Evolutionary conservation across 2,113 vertebrate species (phyloP).

Genomic region (Paradoxurus hermaphroditus): DNA sequence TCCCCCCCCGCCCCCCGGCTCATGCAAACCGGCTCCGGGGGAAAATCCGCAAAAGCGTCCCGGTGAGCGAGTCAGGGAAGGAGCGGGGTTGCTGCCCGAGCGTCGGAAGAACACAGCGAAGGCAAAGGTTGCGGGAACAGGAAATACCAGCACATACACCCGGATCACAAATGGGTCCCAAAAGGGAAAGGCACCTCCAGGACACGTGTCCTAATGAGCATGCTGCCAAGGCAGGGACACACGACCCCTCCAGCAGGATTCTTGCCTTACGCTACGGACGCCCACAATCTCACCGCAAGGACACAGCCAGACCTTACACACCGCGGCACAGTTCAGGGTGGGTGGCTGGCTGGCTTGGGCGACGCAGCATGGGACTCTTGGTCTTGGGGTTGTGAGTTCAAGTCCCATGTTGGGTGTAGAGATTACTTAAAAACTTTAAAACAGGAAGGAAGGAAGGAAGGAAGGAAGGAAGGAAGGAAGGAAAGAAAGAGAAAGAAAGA

Average conservation of each 20-base stretch:
- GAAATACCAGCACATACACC: background rate
- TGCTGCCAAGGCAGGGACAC: background rate
- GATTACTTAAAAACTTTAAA: background rate
- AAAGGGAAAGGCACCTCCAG: background rate
- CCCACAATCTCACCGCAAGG: accelerated
- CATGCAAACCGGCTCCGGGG: background rate
- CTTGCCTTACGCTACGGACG: accelerated
- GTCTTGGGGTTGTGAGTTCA: background rate
- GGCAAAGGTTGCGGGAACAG: too few species aligned
- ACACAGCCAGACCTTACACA: too few species aligned
- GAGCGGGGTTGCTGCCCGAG: too few species aligned
- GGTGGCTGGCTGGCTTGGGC: background rate
- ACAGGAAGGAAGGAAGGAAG: too few species aligned
- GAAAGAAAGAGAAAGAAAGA: too few species aligned
- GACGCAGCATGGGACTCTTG: background rate
- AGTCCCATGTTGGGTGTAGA: background rate
- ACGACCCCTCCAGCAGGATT: background rate
- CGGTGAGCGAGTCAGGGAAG: background rate
- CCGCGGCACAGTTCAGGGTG: accelerated
- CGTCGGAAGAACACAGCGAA: too few species aligned
- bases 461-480: too few species aligned
- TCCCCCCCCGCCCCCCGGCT: too few species aligned
- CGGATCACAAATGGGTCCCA: background rate
- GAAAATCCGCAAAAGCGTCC: background rate
- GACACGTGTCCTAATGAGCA: accelerated